These are phyloP conservation scores for Carposina sasakii DNA, from an alignment of 1,140 invertebrate genomes.

Conservation along the genomic window DNA sequence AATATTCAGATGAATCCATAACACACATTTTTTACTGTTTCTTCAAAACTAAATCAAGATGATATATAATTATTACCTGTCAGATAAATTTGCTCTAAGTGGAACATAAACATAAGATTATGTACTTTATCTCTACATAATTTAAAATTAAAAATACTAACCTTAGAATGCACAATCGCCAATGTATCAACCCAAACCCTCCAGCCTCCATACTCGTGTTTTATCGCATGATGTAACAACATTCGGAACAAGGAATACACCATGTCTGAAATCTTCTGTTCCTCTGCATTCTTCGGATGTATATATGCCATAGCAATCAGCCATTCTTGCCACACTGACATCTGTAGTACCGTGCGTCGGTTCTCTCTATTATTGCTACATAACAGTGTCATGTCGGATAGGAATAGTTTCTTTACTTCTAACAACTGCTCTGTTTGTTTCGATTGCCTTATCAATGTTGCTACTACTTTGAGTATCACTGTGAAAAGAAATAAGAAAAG, in stretches of 20 bases:
- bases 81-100: too few species aligned
- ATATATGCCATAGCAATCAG: slow-evolving; percentile 99
- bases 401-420: slow-evolving; percentile 96
- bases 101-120: slow-evolving; percentile 1
- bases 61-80: too few species aligned
- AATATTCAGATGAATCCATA: too few species aligned
- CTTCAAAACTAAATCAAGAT: too few species aligned
- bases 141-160: slow-evolving; percentile 58
- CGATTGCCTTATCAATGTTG: slow-evolving; percentile 96
- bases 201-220: slow-evolving; percentile 99
- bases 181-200: slow-evolving; percentile 99
- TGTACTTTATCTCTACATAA: too few species aligned
- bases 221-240: slow-evolving; percentile 98
- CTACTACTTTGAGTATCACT: slow-evolving; percentile 99
- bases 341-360: slow-evolving; percentile 95
- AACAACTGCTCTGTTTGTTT: slow-evolving; percentile 93
- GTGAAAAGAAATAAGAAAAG: slow-evolving; percentile 50
- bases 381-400: slow-evolving; percentile 97
- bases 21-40: too few species aligned
- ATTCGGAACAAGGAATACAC: slow-evolving; percentile 97
- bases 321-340: slow-evolving; percentile 99
- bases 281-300: slow-evolving; percentile 94
- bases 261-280: slow-evolving; percentile 98
- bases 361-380: slow-evolving; percentile 99
- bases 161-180: slow-evolving; percentile 99